A percentile compares a stretch with the other conserved stretches of the same genome.
These are phyloP conservation scores for Myrmecobius fasciatus DNA, from an alignment of 2,113 vertebrate species.

Conservation along the genomic window DNA sequence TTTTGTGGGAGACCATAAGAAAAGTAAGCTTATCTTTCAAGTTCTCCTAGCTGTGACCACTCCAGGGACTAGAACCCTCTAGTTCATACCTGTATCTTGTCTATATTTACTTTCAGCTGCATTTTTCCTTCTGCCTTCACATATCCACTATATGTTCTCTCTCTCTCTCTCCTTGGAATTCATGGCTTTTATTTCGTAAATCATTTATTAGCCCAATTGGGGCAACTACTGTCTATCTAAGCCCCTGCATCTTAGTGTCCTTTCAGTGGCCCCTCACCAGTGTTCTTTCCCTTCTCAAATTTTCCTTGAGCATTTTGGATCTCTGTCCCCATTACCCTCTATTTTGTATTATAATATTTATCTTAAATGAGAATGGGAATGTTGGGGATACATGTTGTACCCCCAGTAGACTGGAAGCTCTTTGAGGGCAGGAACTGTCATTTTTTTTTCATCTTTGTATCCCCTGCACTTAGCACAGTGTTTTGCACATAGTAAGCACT, in stretches of 20 bases:
- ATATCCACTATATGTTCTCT: background rate
- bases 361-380: background rate
- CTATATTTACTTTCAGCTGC: background rate
- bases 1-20: background rate
- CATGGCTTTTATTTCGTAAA: background rate
- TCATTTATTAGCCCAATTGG: background rate
- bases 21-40: background rate
- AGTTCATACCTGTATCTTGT: background rate
- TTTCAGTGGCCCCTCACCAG: background rate
- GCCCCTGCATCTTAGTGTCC: background rate
- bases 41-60: background rate
- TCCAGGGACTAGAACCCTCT: background rate
- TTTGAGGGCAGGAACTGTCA: background rate
- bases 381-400: background rate
- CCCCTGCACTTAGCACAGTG: background rate
- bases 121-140: background rate
- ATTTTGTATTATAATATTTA: background rate
- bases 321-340: background rate
- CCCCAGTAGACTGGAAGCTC: background rate
- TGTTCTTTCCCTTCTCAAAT: background rate
- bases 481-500: background rate
- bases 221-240: background rate
- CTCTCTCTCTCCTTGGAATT: constrained; percentile 2
- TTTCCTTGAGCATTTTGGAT: background rate
- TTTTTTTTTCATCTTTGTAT: background rate